Conservation (phyloP, 2,797 vertebrate genomes). For the Linurgus olivaceus region DNA sequence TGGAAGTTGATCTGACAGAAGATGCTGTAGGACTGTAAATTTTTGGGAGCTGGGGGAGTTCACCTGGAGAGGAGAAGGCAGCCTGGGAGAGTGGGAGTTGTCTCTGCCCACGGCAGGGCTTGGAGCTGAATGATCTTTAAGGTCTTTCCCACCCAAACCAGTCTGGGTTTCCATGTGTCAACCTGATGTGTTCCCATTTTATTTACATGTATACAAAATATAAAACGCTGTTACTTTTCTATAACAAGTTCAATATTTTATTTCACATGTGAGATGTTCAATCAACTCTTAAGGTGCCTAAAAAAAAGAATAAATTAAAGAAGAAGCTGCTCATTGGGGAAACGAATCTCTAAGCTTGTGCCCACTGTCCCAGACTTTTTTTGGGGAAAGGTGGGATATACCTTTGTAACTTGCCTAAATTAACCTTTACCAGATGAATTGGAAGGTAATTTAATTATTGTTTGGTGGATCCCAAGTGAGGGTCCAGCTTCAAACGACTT, state of each 20-base stretch:
- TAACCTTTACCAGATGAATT: not conserved
- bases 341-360: accelerated
- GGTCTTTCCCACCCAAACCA: not conserved
- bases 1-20: not conserved
- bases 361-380: not conserved
- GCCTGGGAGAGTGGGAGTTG: not conserved
- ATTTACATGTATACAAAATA: not conserved
- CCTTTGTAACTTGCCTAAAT: not conserved
- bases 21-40: not conserved
- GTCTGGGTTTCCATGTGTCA: not conserved
- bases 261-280: not conserved
- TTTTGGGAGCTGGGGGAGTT: not conserved
- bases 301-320: not conserved
- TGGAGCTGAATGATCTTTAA: not conserved
- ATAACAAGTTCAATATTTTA: not conserved
- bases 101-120: not conserved
- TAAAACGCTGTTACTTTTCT: not conserved
- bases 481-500: not conserved
- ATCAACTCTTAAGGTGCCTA: not conserved
- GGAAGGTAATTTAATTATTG: constrained; percentile 40
- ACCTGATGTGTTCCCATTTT: not conserved
- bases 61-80: not conserved
- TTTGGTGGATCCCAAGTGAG: not conserved
- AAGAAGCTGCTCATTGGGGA: not conserved
- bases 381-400: not conserved